Evolutionary conservation across 1,140 invertebrate genomes (phyloP).

Genomic region (Ctenoplectra terminalis): DNA sequence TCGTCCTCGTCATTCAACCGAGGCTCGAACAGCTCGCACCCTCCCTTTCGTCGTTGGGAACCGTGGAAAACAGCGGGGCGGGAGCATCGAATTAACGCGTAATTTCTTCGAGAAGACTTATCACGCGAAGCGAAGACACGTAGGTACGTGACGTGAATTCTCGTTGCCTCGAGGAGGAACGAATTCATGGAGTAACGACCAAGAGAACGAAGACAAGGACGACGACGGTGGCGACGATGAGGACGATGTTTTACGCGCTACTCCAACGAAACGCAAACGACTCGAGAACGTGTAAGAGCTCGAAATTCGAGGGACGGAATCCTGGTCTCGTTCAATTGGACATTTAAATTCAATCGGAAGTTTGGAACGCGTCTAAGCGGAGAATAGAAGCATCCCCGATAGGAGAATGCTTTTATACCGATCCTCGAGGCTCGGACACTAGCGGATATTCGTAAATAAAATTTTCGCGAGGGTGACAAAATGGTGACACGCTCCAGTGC

Average conservation of each 20-base stretch:
- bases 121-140: slow-evolving; percentile 43
- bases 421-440: slow-evolving; percentile 30
- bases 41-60: slow-evolving; percentile 1
- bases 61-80: slow-evolving; percentile 8
- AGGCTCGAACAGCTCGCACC: slow-evolving; percentile 18
- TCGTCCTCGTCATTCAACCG: slow-evolving; percentile 42
- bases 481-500: slow-evolving; percentile 79
- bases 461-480: slow-evolving; percentile 75
- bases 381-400: slow-evolving; percentile 39
- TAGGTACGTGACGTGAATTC: slow-evolving; percentile 60
- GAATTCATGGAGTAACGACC: slow-evolving; percentile 38
- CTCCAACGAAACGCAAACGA: neutral
- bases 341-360: slow-evolving; percentile 70
- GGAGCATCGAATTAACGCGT: slow-evolving; percentile 54
- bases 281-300: neutral
- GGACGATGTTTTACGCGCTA: slow-evolving; percentile 12
- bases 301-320: slow-evolving; percentile 31
- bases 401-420: slow-evolving; percentile 55
- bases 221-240: slow-evolving; percentile 29
- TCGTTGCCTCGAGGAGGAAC: slow-evolving; percentile 1
- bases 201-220: slow-evolving; percentile 13
- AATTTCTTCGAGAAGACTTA: slow-evolving; percentile 51
- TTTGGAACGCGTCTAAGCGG: slow-evolving; percentile 39
- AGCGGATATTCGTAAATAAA: slow-evolving; percentile 79
- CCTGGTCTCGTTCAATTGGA: slow-evolving; percentile 50